Conservation (phyloP, 2,797 vertebrate genomes). For the Xenopus petersii region DNA sequence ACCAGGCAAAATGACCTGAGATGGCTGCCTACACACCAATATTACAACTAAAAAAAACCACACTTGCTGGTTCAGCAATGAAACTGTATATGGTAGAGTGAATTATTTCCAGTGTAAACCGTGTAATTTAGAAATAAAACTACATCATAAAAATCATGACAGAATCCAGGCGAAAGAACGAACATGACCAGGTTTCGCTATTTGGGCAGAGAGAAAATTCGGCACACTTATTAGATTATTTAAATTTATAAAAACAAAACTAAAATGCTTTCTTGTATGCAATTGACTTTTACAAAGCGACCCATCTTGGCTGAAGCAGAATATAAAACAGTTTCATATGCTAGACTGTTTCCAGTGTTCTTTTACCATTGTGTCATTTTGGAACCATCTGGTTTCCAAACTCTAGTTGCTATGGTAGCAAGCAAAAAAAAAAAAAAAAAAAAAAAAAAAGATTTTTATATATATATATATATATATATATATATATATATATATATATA, state of each 20-base stretch:
- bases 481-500: too few relatives aligned
- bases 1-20: too few relatives aligned
- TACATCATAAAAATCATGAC: background rate
- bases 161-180: background rate
- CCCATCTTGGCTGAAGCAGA: conserved; percentile 29
- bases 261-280: background rate
- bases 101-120: too few relatives aligned
- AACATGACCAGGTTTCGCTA: background rate
- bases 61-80: too few relatives aligned
- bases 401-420: conserved; percentile 65
- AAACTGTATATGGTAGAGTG: too few relatives aligned
- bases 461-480: too few relatives aligned
- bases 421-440: background rate
- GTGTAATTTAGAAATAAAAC: too few relatives aligned
- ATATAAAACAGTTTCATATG: conserved; percentile 43
- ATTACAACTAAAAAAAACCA: too few relatives aligned
- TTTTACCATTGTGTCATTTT: conserved; percentile 63
- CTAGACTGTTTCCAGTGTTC: conserved; percentile 49
- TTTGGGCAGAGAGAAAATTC: background rate
- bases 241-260: too few relatives aligned
- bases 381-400: conserved; percentile 65
- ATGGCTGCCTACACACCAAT: too few relatives aligned
- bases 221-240: too few relatives aligned
- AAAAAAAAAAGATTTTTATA: too few relatives aligned
- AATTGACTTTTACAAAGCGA: conserved; percentile 6